Evolutionary conservation across 2,113 vertebrate genomes (phyloP), one percentile per base, ranked within the genome.

Genomic region (Hemichromis elongatus): DNA sequence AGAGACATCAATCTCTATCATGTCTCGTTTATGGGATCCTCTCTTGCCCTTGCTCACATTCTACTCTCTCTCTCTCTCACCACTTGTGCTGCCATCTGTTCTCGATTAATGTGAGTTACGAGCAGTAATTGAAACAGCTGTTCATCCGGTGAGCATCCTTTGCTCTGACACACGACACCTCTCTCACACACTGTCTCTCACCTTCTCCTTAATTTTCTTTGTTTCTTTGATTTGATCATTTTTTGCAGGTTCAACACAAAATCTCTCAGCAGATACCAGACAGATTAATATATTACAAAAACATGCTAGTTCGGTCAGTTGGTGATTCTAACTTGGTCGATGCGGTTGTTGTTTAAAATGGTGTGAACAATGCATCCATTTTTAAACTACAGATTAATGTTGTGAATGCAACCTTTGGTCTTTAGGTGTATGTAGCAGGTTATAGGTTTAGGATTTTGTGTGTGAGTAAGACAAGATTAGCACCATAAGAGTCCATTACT

Each of bases 81-180:
- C 94, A 92, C 91, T 91, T 88, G 90, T 80, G 86, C 84, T 12
- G 53, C 94, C 95, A 95, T 95, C 93, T 95, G 94, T 56, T 91
- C 90, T 90, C 91, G 84, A 95, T 95, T 95, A 95, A 94, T 94
- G 92, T 93, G 92, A 93, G 86, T 95, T 93, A 94, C 82, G 79
- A 94, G 91, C 89, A 84, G 86, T 95, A 95, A 96, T 94, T 93
- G 90, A 94, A 92, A 93, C 94, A 94, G 95, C 94, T 95, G 94
- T 88, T 96, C 89, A 89, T 94, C 83, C 81, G 79, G 82, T 68
- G 86, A 26, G 82, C 87, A 84, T 93, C 90, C 88, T 85, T 61
- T 88, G 75, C 81, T 80, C 81, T 68, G 80, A 89, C 84, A 81
- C 88, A 26, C 14, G 45, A 13, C 82, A 52, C 83, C 79, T 84